Percentiles rank a stretch among this genome's conserved stretches.
Evolutionary conservation across 2,113 vertebrate genomes (phyloP).

Genomic region (Crotalus helleri): DNA sequence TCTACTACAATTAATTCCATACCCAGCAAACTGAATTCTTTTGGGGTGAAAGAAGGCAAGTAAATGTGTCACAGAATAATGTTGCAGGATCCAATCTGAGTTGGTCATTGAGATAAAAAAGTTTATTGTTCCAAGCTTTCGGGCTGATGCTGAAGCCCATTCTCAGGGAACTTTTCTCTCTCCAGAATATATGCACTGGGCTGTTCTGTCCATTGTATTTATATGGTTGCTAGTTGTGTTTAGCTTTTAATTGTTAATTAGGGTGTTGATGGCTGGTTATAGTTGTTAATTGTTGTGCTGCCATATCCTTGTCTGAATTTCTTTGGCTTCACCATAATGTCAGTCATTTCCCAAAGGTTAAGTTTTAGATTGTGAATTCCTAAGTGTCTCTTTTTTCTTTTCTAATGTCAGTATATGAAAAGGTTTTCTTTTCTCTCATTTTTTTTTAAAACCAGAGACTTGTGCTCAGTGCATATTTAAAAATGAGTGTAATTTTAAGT

Average conservation of each 20-base stretch:
- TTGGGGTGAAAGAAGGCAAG: not conserved
- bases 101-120: not conserved
- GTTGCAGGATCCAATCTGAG: not conserved
- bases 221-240: no score
- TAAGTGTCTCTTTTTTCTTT: not conserved
- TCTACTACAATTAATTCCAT: not conserved
- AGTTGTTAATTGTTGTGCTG: not conserved
- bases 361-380: not conserved
- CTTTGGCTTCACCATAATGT: not conserved
- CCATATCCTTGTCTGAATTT: not conserved
- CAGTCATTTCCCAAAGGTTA: not conserved
- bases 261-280: no score
- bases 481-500: not conserved
- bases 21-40: not conserved
- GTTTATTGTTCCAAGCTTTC: not conserved
- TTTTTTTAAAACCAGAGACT: not conserved
- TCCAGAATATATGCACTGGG: no score
- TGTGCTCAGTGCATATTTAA: not conserved
- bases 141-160: no score
- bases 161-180: no score
- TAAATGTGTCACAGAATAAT: not conserved
- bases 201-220: no score
- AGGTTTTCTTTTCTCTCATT: not conserved
- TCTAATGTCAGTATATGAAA: not conserved
- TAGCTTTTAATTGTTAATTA: no score